Evolutionary conservation across 2,888 invertebrate species (phyloP).

Genomic region (Muscina levida): DNA sequence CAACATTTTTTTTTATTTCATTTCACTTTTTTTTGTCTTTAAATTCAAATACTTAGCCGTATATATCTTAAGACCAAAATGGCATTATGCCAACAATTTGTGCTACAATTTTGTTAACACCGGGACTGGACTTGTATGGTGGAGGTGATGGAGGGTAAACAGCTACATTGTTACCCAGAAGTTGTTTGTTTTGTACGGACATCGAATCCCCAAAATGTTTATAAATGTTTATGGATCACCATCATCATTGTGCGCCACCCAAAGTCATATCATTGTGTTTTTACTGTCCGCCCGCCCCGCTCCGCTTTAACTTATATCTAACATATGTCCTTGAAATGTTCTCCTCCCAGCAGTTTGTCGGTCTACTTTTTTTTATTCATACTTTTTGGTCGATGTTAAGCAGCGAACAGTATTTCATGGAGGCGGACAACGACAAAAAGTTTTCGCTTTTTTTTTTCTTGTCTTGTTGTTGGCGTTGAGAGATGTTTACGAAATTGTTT

Average conservation of each 20-base stretch:
- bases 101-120: not conserved
- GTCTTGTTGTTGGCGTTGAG: constrained; percentile 19
- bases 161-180: not conserved
- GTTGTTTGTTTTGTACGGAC: constrained; percentile 1
- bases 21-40: not conserved
- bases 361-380: constrained; percentile 8
- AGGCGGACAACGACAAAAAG: constrained; percentile 30
- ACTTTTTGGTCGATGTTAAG: not conserved
- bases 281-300: not conserved
- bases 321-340: constrained; percentile 28
- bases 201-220: constrained; percentile 27
- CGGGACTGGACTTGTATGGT: not conserved
- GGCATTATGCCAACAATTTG: constrained; percentile 8
- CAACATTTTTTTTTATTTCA: not conserved
- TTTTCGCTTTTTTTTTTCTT: too few species aligned
- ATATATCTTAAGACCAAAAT: constrained; percentile 2
- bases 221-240: constrained; percentile 35
- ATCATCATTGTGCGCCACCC: not conserved
- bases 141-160: not conserved
- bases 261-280: not conserved
- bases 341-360: constrained; percentile 12
- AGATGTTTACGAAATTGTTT: constrained; percentile 21
- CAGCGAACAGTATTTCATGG: not conserved
- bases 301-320: constrained; percentile 15
- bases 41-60: not conserved